Evolutionary conservation across 2,797 vertebrate species (phyloP), one percentile per base, ranked within the genome.

Genomic region (Myioborus miniatus): DNA sequence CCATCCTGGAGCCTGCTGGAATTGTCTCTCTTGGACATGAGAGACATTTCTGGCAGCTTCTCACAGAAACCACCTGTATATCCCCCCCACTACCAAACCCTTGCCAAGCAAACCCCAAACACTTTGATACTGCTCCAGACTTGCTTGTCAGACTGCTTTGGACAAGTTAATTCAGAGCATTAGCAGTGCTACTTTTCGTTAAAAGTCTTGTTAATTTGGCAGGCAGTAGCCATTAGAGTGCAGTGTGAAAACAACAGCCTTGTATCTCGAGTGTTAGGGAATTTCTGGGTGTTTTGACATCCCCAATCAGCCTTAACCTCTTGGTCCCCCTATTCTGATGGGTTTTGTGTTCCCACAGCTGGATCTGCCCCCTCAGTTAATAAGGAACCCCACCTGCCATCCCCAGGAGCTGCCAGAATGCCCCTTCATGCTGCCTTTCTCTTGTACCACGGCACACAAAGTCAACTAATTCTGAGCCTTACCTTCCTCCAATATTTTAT

Each of bases 131-230:
- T 13, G 39, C 85, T 82, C 23, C 95, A 83, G 87, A 88, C 86
- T 75, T 89, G 70, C 90, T 96, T 85, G 93, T 97, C 95, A 97
- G 86, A 94, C 58, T 43, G 22, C 58, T 53, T 52, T 94, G 78
- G 83, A 80, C 81, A 89, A 30, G 87, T 93, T 90, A 87, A 92
- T 92, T 91, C 87, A 80, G 90, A 97, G 59, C 81, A 49, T 91
- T 89, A 87, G 81, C 75, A 68, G 78, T 71, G 71, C 50, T 83
- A 91, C 82, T 93, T 74, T 91, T 96, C 81, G 93, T 96, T 93
- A 96, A 62, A 89, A 76, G 49, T 62, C 87, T 88, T 58, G 83
- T 94, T 97, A 79, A 96, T 93, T 87, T 75, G 65, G 22, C 30
- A 93, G 60, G 67, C 62, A 30, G 59, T 30, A 50, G 70, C 69